Base-by-base conservation (phyloP, 2,113 vertebrate genomes). In the Cheilinus undulatus region DNA sequence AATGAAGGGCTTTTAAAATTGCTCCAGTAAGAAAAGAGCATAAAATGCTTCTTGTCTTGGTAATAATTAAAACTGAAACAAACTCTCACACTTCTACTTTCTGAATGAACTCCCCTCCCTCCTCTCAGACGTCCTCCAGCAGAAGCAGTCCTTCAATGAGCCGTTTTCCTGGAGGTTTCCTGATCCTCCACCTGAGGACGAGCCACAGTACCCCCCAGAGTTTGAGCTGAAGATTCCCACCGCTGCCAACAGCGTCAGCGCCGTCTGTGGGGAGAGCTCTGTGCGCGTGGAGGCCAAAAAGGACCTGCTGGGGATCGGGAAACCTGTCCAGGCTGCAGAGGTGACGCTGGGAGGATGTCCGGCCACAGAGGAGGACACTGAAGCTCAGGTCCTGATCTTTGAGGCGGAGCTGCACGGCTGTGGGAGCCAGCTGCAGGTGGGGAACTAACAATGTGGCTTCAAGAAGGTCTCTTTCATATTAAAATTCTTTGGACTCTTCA, bases 261-360 rank as follows among this genome's bases (percentile, higher is more conserved):
- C 58, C 17, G 1, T 52, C 8, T 92, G 90, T 14, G 28, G 82
- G 4, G 75, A 77, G 38, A 83, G n/a, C n/a, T 19, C 60, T 0
- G 19, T 92, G 11, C 78, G 56, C 9, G 84, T 92, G 17, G 85
- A 87, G 60, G 91, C 72, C 27, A 82, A 88, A 46, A 78, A 13
- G n/a, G 91, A 92, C 27, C 69, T 92, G 20, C 64, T 92, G 57
- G 82, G 89, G 17, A 83, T 57, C 2, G 89, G 90, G 0, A 66
- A 63, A 9, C 69, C 66, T 0, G 78, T 91, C 28, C 30, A 11
- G 27, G 5, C 85, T 3, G 48, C 52, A 3, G 88, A 86, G 12
- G 22, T 93, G 20, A 78, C 79, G 0, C 40, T 92, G 51, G 86
- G 89, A 49, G 90, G 80, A 6, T 91, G 92, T 69, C 27, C 73